Evolutionary conservation across 2,888 invertebrate genomes (phyloP).

Genomic region (Schrankia costaestrigalis): DNA sequence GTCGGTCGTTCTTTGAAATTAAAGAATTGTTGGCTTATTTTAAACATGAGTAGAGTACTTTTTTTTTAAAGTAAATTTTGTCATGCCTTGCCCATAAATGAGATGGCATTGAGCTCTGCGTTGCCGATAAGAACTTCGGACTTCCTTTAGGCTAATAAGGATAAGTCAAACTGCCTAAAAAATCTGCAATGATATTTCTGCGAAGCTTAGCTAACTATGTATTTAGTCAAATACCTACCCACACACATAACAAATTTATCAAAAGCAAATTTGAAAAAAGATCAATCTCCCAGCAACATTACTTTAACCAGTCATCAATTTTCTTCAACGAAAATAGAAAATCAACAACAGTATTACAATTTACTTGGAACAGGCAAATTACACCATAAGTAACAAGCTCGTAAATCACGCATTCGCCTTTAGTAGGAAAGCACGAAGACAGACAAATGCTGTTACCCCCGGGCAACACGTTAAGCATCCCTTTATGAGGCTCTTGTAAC

Average conservation of each 20-base stretch:
- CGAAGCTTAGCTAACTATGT: too few relatives aligned
- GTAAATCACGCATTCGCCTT: conserved; percentile 40
- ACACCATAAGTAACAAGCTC: conserved; percentile 35
- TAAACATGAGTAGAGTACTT: neutral
- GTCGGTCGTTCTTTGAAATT: conserved; percentile 17
- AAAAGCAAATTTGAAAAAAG: neutral
- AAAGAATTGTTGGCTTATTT: conserved; percentile 11
- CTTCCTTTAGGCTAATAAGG: too few relatives aligned
- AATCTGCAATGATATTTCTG: too few relatives aligned
- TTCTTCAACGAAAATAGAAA: conserved; percentile 35
- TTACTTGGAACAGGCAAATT: conserved; percentile 46
- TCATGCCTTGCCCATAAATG: too few relatives aligned
- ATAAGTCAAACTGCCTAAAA: too few relatives aligned
- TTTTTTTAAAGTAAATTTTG: neutral
- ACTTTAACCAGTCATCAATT: conserved; percentile 26
- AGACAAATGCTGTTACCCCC: conserved; percentile 31
- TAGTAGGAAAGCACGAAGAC: conserved; percentile 37
- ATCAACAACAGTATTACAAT: conserved; percentile 38
- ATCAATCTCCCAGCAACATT: neutral
- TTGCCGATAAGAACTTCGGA: too few relatives aligned
- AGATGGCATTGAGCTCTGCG: too few relatives aligned
- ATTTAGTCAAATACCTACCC: too few relatives aligned
- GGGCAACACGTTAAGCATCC: conserved; percentile 32
- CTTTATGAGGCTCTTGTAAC: conserved; percentile 29
- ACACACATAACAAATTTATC: too few relatives aligned